phyloP scores from a whole-genome alignment of 2,888 invertebrate species.

The Gymnosoma rotundatum region DNA sequence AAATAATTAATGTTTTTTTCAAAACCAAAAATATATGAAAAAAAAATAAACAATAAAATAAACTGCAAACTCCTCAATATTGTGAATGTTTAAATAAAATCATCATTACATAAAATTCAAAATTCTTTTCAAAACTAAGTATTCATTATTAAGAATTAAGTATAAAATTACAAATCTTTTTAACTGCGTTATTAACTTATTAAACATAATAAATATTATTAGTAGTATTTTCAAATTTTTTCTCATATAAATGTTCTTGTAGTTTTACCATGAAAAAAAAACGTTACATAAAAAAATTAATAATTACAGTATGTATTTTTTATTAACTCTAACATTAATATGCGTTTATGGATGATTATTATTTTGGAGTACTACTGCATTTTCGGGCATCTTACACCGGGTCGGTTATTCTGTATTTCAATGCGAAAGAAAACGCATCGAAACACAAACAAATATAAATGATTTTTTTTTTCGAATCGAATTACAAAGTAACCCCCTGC shows the following conservation, averaged over 20 bases:
- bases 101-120: slow-evolving; percentile 46
- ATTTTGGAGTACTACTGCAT: too few relatives aligned
- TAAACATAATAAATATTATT: slow-evolving; percentile 50
- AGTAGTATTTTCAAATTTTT: slow-evolving; percentile 62
- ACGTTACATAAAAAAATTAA: slow-evolving; percentile 9
- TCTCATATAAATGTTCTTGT: slow-evolving; percentile 66
- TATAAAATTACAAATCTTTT: slow-evolving; percentile 38
- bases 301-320: slow-evolving; percentile 4
- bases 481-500: too few relatives aligned
- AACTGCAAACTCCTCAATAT: slow-evolving; percentile 66
- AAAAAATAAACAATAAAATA: slow-evolving; percentile 16
- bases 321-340: too few relatives aligned
- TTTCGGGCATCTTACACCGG: too few relatives aligned
- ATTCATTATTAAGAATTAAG: slow-evolving; percentile 19
- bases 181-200: slow-evolving; percentile 65
- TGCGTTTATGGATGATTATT: too few relatives aligned
- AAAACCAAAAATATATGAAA: slow-evolving; percentile 15
- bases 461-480: too few relatives aligned
- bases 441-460: too few relatives aligned
- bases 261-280: slow-evolving; percentile 53
- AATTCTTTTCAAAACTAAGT: slow-evolving; percentile 49
- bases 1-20: slow-evolving; percentile 43
- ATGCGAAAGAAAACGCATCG: too few relatives aligned
- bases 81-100: slow-evolving; percentile 57
- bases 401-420: too few relatives aligned